These are phyloP conservation scores for Drosophila baimaii DNA, from an alignment of 1,140 invertebrate species.

Conservation along the genomic window DNA sequence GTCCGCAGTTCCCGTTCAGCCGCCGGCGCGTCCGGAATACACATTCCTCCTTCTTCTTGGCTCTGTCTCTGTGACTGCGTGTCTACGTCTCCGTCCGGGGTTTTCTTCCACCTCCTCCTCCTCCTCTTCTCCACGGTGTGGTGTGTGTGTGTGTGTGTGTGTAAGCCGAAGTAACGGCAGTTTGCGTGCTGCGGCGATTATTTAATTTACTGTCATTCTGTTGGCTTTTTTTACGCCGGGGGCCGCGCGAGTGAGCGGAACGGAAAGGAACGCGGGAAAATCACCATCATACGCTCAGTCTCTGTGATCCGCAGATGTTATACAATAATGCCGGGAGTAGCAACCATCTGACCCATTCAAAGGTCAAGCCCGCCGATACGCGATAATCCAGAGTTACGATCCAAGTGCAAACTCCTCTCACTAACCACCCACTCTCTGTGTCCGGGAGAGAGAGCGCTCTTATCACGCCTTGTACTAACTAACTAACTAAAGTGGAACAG, in stretches of 20 bases:
- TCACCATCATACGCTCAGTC: background rate
- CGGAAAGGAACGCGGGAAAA: constrained; percentile 22
- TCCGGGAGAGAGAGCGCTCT: background rate
- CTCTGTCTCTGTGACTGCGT: background rate
- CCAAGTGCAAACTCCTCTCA: constrained; percentile 30
- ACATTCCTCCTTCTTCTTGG: constrained; percentile 1
- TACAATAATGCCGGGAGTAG: constrained; percentile 39
- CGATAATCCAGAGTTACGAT: constrained; percentile 20
- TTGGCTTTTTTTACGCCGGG: constrained; percentile 4
- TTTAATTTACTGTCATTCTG: constrained; percentile 71
- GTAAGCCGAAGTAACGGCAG: constrained; percentile 62
- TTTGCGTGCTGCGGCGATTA: constrained; percentile 76
- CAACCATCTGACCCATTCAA: constrained; percentile 30
- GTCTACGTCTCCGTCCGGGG: constrained; percentile 48
- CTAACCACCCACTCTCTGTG: no score
- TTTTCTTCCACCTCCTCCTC: constrained; percentile 40
- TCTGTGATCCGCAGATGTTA: constrained; percentile 42
- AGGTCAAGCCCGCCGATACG: constrained; percentile 36
- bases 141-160: no score
- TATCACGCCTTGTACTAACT: constrained; percentile 10
- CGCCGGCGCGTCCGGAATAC: constrained; percentile 44
- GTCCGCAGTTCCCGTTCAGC: constrained; percentile 46
- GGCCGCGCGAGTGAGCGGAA: constrained; percentile 11
- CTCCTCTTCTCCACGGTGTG: no score
- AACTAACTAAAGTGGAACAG: constrained; percentile 9